phyloP scores from a whole-genome alignment of 2,113 vertebrate genomes.

The Trochalopteron elliotii region DNA sequence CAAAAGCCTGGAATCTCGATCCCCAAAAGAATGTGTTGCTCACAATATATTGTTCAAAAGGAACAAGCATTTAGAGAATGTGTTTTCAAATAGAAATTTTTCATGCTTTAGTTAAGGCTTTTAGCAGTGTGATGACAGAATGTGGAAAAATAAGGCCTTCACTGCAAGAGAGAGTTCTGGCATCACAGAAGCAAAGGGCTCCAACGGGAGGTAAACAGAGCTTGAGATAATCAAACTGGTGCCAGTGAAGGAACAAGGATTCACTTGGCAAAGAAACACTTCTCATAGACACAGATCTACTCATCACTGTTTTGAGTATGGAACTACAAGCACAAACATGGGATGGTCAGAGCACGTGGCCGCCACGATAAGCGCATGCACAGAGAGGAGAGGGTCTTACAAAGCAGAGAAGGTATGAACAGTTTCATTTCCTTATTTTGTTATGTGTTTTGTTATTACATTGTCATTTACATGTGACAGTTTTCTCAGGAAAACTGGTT shows the following conservation, averaged over 20 bases:
- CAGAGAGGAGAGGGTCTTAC: background rate
- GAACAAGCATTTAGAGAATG: background rate
- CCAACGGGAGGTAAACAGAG: background rate
- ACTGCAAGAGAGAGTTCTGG: background rate
- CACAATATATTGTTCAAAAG: background rate
- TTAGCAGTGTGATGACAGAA: background rate
- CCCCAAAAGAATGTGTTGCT: background rate
- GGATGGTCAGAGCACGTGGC: background rate
- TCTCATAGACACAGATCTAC: background rate
- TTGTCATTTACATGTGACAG: background rate
- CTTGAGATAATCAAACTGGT: background rate
- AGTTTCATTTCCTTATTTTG: background rate
- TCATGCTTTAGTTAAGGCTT: background rate
- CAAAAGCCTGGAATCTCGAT: background rate
- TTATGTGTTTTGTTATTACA: background rate
- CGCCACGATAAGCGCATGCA: rapidly evolving
- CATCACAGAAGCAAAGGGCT: background rate
- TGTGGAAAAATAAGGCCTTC: background rate
- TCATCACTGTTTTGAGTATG: background rate
- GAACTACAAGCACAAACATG: background rate
- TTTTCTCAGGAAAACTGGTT: background rate
- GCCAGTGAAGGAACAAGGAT: background rate
- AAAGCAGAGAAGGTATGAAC: background rate
- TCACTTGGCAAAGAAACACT: background rate
- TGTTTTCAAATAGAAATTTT: background rate